These are phyloP conservation scores for Aldabrachelys gigantea DNA, from an alignment of 2,113 vertebrate species.

Conservation along the genomic window DNA sequence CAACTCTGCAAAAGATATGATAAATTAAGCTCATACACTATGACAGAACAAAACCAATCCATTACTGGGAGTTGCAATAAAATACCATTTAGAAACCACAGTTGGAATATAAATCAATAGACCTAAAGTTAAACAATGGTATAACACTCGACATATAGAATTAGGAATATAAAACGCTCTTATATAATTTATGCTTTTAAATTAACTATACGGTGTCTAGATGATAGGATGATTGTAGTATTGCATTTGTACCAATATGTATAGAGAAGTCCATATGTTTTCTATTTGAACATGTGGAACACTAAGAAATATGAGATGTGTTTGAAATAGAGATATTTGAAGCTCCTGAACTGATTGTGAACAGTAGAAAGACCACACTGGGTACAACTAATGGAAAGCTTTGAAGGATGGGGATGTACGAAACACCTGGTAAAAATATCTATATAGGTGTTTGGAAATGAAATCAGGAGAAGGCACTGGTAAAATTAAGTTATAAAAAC, in stretches of 20 bases:
- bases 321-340: neutral
- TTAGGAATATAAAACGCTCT: neutral
- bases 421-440: neutral
- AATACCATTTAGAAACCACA: neutral
- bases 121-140: neutral
- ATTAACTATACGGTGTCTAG: neutral
- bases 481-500: neutral
- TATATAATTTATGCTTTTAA: neutral
- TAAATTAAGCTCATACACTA: neutral
- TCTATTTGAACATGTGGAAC: neutral
- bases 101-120: neutral
- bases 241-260: neutral
- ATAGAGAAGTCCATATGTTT: neutral
- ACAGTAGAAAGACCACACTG: neutral
- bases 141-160: neutral
- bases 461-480: neutral
- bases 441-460: neutral
- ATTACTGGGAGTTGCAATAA: neutral
- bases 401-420: neutral
- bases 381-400: accelerated
- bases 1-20: neutral
- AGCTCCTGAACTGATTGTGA: neutral
- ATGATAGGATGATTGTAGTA: neutral
- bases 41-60: neutral
- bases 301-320: neutral